Conservation (phyloP, 2,113 vertebrate genomes). For the Apistogramma diplotaenia region DNA sequence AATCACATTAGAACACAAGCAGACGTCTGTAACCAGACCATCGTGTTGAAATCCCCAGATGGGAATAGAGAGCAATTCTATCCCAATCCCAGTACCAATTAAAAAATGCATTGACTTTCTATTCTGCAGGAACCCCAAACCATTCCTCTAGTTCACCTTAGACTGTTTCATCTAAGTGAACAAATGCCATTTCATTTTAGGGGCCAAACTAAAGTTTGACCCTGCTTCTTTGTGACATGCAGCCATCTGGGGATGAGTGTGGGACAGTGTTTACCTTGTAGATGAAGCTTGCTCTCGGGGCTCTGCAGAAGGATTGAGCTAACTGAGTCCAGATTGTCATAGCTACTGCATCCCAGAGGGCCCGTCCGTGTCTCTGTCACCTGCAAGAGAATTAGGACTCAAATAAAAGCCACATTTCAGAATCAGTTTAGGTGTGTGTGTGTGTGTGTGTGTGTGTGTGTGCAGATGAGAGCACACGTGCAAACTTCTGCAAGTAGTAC, state of each 20-base stretch:
- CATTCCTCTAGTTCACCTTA: background rate
- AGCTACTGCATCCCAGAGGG: conserved; percentile 97
- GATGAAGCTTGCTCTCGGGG: conserved; percentile 98
- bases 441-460: background rate
- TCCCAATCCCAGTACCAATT: conserved; percentile 41
- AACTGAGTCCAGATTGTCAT: conserved; percentile 99
- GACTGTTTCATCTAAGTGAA: background rate
- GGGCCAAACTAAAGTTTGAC: conserved; percentile 1
- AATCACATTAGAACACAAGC: conserved; percentile 25
- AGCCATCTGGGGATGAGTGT: background rate
- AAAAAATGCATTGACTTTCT: conserved; percentile 46
- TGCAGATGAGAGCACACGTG: background rate
- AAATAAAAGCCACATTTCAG: conserved; percentile 27
- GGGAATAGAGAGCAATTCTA: conserved; percentile 27
- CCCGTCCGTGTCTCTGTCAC: conserved; percentile 98
- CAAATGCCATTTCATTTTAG: conserved; percentile 8
- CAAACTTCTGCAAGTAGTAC: background rate
- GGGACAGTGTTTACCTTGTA: conserved; percentile 87
- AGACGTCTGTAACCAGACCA: conserved; percentile 44
- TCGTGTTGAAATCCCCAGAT: conserved; percentile 11
- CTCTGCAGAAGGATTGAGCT: conserved; percentile 99
- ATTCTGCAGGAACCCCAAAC: conserved; percentile 20
- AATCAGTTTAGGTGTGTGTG: background rate
- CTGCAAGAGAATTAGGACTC: conserved; percentile 71
- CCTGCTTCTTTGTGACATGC: background rate